phyloP scores from a whole-genome alignment of 2,888 invertebrate genomes.

The Drosophila buzzatii region DNA sequence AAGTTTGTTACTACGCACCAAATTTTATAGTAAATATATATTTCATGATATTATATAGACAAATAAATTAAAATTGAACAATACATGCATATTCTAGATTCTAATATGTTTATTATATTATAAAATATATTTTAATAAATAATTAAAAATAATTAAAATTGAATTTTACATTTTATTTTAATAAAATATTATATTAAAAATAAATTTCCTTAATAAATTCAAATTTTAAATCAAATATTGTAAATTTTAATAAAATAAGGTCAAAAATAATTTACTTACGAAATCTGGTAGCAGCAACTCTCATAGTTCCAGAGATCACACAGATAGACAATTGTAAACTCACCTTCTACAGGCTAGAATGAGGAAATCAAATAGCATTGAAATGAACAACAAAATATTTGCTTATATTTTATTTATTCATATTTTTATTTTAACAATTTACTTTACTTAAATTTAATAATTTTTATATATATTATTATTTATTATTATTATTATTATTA shows the following conservation, averaged over 20 bases:
- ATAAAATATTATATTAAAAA: not conserved
- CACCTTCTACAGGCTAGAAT: not conserved
- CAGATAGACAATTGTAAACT: not conserved
- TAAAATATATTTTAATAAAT: too few species aligned
- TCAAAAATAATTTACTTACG: not conserved
- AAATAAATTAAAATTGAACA: not conserved
- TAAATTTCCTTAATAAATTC: not conserved
- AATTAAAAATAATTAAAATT: too few species aligned
- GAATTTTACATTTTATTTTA: too few species aligned
- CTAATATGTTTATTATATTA: not conserved
- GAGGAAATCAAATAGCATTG: not conserved
- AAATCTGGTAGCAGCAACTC: not conserved
- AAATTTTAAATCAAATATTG: too few species aligned
- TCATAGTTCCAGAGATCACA: not conserved
- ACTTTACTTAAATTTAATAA: too few species aligned
- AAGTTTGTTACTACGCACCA: not conserved
- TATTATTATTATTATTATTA: too few species aligned
- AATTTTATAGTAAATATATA: too few species aligned
- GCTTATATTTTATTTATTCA: not conserved
- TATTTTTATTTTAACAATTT: not conserved
- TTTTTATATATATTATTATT: too few species aligned
- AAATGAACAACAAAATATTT: not conserved
- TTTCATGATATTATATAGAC: not conserved
- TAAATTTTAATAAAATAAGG: not conserved
- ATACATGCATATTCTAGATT: not conserved